Base-by-base conservation (phyloP, 1,140 invertebrate species). In the Antheraea mylitta region DNA sequence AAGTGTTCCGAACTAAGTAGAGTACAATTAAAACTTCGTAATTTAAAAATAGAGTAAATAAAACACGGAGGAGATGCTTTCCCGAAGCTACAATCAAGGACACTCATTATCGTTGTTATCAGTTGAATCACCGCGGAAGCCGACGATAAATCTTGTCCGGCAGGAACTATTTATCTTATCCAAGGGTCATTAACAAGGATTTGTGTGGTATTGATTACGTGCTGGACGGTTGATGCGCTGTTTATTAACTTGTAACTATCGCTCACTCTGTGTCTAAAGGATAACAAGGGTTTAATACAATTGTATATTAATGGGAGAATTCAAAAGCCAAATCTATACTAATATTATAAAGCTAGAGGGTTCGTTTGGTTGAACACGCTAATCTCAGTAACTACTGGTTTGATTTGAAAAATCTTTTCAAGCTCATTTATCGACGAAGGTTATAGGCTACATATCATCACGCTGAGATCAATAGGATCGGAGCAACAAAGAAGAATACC, bases 141-240 rank as follows among this genome's bases (percentile, higher is more conserved):
- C 63, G 63, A 64, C 71, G 72, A 83, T 83, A 79, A 81, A 83
- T 83, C 81, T 79, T 71, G 64, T 61, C 69, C 70, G 68, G 69
- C 73, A 65, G 38, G 11, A 65, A 75, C 79, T 79, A 81, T 81
- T 81, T 83, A 83, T 83, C 77, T 78, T 75, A 64, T 64, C 61
- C 16, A 69, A 70, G 66, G 61, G 65, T 73, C 75, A 78, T 80
- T 66, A 58, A 66, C 65, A 36, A 58, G 65, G 65, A 58, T 66
- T 65, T 64, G 36, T 65, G 64, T 22, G 30, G 42, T 65, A 65
- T 65, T 42, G 64, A 65, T 65, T 53, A 19, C 7, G 18, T 16
- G 64, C 36, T 16, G 16, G 45, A n/a, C 45, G 16, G 45, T 53
- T 53, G 45, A 53, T 53, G 45, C 45, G 45, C 5, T 53, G 45